Percentiles rank a stretch among this genome's conserved stretches.
Conservation (phyloP, 37 sponge, comb jelly and placozoan species). For the Halichondria panicea region DNA sequence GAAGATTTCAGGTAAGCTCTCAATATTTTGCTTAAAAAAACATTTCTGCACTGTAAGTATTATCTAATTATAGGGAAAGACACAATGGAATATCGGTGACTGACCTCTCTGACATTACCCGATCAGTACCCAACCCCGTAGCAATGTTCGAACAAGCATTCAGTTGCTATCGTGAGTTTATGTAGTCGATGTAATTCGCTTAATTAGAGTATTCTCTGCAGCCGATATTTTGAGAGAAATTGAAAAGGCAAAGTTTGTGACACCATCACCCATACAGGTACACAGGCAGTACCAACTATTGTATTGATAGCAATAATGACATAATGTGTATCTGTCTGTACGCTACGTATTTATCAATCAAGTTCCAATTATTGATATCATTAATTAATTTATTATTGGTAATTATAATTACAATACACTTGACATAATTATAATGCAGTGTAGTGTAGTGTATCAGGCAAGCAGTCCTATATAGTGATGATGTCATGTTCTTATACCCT, state of each 20-base stretch:
- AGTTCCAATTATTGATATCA: neutral
- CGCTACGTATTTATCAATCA: too few species aligned
- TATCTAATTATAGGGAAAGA: slow-evolving; percentile 24
- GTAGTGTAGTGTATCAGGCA: slow-evolving; percentile 1
- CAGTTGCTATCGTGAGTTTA: slow-evolving; percentile 7
- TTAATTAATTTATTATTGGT: neutral
- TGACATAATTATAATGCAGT: neutral
- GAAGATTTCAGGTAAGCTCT: slow-evolving; percentile 52
- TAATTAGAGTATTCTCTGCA: slow-evolving; percentile 16
- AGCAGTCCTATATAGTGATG: neutral
- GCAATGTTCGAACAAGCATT: slow-evolving; percentile 86
- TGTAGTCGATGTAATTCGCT: slow-evolving; percentile 4
- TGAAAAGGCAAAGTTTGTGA: slow-evolving; percentile 58
- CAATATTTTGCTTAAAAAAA: neutral
- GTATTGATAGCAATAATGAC: too few species aligned
- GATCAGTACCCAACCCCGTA: slow-evolving; percentile 84
- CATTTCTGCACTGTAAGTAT: neutral
- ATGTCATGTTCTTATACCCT: neutral
- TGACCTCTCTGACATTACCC: slow-evolving; percentile 47
- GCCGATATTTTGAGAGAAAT: slow-evolving; percentile 85
- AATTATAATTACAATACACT: neutral
- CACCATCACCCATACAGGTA: slow-evolving; percentile 92
- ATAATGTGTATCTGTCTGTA: too few species aligned
- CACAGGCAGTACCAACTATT: neutral
- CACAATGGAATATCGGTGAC: slow-evolving; percentile 57